phyloP scores from a whole-genome alignment of 2,113 vertebrate species.

The Toxotes chatareus region DNA sequence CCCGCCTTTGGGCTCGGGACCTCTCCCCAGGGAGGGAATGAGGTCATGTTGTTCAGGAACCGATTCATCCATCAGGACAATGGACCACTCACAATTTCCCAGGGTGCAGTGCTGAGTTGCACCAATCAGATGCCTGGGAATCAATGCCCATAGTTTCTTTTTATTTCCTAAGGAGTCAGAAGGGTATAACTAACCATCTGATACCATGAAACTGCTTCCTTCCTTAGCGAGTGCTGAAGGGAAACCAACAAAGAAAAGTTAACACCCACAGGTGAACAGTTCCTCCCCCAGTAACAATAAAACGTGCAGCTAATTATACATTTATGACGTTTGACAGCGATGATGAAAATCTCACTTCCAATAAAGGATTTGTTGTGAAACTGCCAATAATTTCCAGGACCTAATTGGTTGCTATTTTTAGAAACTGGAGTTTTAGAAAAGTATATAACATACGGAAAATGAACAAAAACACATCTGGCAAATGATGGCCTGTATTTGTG shows the following conservation, averaged over 20 bases:
- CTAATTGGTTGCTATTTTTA: slow-evolving; percentile 17
- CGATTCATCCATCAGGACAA: slow-evolving; percentile 77
- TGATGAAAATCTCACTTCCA: slow-evolving; percentile 9
- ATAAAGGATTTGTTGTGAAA: background rate
- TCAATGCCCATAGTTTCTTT: slow-evolving; percentile 39
- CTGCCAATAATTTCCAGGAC: background rate
- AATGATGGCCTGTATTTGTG: too few relatives aligned
- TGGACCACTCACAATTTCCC: slow-evolving; percentile 58
- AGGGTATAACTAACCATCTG: slow-evolving; percentile 39
- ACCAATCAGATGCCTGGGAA: slow-evolving; percentile 73
- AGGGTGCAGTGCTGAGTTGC: slow-evolving; percentile 51
- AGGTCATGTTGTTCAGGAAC: slow-evolving; percentile 82
- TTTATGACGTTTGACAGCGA: background rate
- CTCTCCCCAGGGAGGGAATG: slow-evolving; percentile 55
- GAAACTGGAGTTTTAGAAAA: background rate
- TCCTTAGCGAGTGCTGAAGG: slow-evolving; percentile 41
- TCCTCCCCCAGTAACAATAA: slow-evolving; percentile 46
- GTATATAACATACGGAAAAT: background rate
- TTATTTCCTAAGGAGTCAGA: slow-evolving; percentile 58
- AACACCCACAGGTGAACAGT: slow-evolving; percentile 52
- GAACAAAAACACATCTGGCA: background rate
- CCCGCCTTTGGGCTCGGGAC: slow-evolving; percentile 8
- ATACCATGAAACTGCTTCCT: slow-evolving; percentile 67
- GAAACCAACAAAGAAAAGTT: slow-evolving; percentile 60
- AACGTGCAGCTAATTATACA: slow-evolving; percentile 8